Evolutionary conservation across 2,797 vertebrate species (phyloP).

Genomic region (Pangasius mekongensis): DNA sequence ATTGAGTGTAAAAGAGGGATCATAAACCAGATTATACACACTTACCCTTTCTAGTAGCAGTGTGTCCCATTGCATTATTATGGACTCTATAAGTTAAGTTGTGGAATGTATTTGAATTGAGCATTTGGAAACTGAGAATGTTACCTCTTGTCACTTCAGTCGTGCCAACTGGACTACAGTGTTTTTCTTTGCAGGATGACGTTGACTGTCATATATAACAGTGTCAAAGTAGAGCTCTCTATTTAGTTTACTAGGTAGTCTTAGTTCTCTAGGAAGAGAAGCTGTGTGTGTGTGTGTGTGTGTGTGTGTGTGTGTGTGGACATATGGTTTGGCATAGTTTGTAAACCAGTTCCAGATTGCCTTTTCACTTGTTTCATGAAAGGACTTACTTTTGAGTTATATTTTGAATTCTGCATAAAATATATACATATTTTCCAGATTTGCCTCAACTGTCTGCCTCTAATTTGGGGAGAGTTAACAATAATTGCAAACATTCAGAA

Average conservation of each 20-base stretch:
- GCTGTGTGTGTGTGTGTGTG: slow-evolving; percentile 2
- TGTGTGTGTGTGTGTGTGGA: neutral
- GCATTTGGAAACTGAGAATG: slow-evolving; percentile 60
- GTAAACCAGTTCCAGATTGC: neutral
- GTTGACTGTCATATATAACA: slow-evolving; percentile 68
- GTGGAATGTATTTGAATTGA: slow-evolving; percentile 47
- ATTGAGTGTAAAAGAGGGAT: neutral
- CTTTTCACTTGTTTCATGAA: neutral
- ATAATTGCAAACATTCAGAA: neutral
- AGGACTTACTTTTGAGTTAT: neutral
- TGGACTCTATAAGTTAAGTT: slow-evolving; percentile 10
- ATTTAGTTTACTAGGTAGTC: neutral
- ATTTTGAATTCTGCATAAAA: neutral
- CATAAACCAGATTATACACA: neutral
- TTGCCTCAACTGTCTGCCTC: neutral
- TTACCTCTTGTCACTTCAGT: slow-evolving; percentile 61
- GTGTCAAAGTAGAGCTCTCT: slow-evolving; percentile 30
- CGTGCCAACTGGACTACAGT: slow-evolving; percentile 61
- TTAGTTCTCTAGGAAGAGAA: slow-evolving; percentile 51
- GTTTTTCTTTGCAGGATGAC: slow-evolving; percentile 66
- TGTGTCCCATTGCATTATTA: neutral
- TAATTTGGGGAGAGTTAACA: neutral
- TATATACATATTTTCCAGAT: neutral
- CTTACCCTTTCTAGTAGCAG: neutral
- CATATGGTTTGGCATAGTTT: slow-evolving; percentile 10